phyloP scores from a whole-genome alignment of 2,888 invertebrate genomes.

The Gnatocerus cornutus region DNA sequence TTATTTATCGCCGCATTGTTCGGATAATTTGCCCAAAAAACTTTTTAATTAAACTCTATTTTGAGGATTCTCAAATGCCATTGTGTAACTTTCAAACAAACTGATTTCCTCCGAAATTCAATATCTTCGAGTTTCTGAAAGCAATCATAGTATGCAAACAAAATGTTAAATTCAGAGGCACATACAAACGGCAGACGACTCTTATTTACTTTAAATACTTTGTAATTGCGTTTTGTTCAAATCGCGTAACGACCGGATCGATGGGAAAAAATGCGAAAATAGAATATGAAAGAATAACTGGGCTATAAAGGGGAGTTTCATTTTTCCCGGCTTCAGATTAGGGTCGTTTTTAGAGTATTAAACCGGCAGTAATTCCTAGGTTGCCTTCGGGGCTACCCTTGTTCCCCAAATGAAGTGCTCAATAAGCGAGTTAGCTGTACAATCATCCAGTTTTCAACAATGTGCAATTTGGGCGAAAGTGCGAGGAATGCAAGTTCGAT shows the following conservation, averaged over 20 bases:
- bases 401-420: conserved; percentile 40
- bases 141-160: conserved; percentile 44
- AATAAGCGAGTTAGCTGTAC: conserved; percentile 36
- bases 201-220: conserved; percentile 44
- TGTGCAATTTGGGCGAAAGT: conserved; percentile 6
- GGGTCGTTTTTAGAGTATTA: conserved; percentile 41
- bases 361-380: conserved; percentile 38
- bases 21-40: conserved; percentile 32
- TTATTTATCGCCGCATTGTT: conserved; percentile 41
- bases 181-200: conserved; percentile 11
- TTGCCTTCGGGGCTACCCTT: conserved; percentile 27
- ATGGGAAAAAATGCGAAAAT: conserved; percentile 32
- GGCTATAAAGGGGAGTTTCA: conserved; percentile 32
- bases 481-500: not conserved
- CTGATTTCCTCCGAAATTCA: conserved; percentile 41
- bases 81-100: conserved; percentile 41
- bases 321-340: conserved; percentile 37
- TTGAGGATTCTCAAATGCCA: conserved; percentile 26
- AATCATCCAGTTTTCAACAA: conserved; percentile 37
- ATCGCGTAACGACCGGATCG: not conserved
- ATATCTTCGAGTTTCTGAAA: conserved; percentile 41
- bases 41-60: conserved; percentile 44
- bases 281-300: conserved; percentile 40
- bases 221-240: conserved; percentile 36
- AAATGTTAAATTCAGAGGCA: conserved; percentile 39